These are phyloP conservation scores for Gryllus longicercus DNA, from an alignment of 2,888 invertebrate genomes.

Conservation along the genomic window DNA sequence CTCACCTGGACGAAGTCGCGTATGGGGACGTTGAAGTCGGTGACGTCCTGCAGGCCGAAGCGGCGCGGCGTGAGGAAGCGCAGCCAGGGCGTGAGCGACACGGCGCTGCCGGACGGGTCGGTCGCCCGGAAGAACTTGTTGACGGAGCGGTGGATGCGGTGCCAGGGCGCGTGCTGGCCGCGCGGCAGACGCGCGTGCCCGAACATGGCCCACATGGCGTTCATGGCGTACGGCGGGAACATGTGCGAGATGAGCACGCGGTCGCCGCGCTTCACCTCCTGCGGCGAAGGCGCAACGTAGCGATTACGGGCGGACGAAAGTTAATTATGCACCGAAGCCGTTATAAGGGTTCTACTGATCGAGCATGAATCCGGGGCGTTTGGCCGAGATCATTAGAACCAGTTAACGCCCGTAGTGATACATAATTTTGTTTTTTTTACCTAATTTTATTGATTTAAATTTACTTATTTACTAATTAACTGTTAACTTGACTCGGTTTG, in stretches of 20 bases:
- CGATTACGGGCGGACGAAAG: neutral
- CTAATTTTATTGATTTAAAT: too few species aligned
- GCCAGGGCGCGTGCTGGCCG: slow-evolving; percentile 52
- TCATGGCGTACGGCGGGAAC: slow-evolving; percentile 55
- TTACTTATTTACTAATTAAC: too few species aligned
- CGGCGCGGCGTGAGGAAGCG: slow-evolving; percentile 57
- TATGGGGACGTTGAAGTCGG: neutral
- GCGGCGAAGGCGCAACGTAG: slow-evolving; percentile 36
- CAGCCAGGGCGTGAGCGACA: slow-evolving; percentile 60
- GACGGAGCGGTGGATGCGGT: slow-evolving; percentile 48
- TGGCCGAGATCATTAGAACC: too few species aligned
- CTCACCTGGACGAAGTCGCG: neutral
- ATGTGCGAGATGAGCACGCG: slow-evolving; percentile 11
- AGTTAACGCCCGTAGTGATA: too few species aligned
- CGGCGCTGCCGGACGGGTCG: slow-evolving; percentile 59
- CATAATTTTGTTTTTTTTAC: too few species aligned
- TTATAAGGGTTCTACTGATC: too few species aligned
- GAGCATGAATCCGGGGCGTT: too few species aligned
- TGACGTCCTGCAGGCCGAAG: slow-evolving; percentile 47
- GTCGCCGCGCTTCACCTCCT: slow-evolving; percentile 23
- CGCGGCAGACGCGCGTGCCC: slow-evolving; percentile 54
- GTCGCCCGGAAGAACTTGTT: slow-evolving; percentile 55
- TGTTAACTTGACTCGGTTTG: too few species aligned
- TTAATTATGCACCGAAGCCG: too few species aligned
- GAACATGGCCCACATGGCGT: slow-evolving; percentile 57